A percentile compares a stretch with the other conserved stretches of the same genome.
These are phyloP conservation scores for Brachionus paranguensis DNA, from an alignment of 1,140 invertebrate species.

Conservation along the genomic window DNA sequence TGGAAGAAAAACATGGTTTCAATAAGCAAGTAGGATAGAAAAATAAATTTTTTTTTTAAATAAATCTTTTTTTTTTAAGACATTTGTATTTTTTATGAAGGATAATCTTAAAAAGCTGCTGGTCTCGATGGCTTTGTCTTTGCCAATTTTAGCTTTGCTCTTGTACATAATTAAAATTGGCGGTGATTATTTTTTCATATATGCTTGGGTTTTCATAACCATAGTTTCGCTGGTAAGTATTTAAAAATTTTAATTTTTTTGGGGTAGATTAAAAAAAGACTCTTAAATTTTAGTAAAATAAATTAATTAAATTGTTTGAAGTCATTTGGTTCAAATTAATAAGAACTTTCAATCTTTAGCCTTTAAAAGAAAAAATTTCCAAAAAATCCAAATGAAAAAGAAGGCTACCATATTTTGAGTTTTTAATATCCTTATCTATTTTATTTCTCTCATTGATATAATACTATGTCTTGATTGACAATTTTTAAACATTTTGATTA, in stretches of 20 bases:
- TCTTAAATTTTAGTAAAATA: too few species aligned
- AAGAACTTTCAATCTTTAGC: too few species aligned
- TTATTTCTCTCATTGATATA: too few species aligned
- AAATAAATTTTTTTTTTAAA: not conserved
- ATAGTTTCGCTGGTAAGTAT: slow-evolving; percentile 12
- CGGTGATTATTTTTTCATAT: slow-evolving; percentile 83
- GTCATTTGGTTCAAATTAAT: too few species aligned
- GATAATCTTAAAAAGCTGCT: slow-evolving; percentile 82
- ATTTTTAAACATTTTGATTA: too few species aligned
- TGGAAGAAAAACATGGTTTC: slow-evolving; percentile 95
- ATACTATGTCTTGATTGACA: too few species aligned
- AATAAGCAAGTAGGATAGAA: slow-evolving; percentile 72
- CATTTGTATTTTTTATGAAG: slow-evolving; percentile 80
- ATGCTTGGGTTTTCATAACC: slow-evolving; percentile 75
- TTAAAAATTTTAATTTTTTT: not conserved
- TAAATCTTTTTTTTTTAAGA: slow-evolving; percentile 61
- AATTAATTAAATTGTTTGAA: too few species aligned
- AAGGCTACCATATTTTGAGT: too few species aligned
- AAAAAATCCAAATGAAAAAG: too few species aligned
- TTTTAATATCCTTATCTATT: too few species aligned
- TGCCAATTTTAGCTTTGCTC: slow-evolving; percentile 72
- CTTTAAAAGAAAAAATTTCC: too few species aligned
- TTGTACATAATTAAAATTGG: slow-evolving; percentile 78
- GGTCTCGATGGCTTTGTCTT: slow-evolving; percentile 68
- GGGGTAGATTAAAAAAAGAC: too few species aligned